Base-by-base conservation (phyloP, 2,888 invertebrate genomes). In the Eustalomyia histrio region DNA sequence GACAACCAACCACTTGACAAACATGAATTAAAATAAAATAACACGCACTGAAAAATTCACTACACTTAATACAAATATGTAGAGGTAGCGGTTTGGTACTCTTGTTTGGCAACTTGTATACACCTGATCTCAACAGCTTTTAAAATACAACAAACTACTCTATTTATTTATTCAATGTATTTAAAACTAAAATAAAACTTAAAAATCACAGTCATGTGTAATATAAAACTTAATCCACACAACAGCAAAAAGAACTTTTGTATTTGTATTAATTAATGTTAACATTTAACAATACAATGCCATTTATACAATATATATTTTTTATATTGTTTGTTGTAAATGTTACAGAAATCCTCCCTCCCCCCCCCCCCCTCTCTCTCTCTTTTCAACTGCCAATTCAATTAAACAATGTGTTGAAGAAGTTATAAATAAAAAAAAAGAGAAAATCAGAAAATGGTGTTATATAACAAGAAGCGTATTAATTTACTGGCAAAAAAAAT, bases 1-100 rank as follows among this genome's bases (percentile, higher is more conserved):
- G 73, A 69, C 64, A 58, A 79, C 35, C 61, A 64, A 57, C 71
- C 72, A 76, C 68, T 76, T 76, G 76, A 65, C 58, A 76, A 76
- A 76, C 73, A 76, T 67, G 43, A 61, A n/a, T 39, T 21, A 61
- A 18, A 43, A 24, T 53, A 47, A 79, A 52, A 78, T 67, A 57
- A 68, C 61, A 73, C 18, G 21, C 14, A 65, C 21, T 17, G 21
- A 10, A 57, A 60, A 57, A 29, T 47, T 6, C n/a, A 47, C 43
- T 47, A 12, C n/a, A n/a, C 16, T 47, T n/a, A n/a, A n/a, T 14
- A 1, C 2, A n/a, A 47, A 47, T 47, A 47, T n/a, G 43, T 47
- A 47, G 16, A 47, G 14, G 43, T 47, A n/a, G 14, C n/a, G 3
- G 5, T 2, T 1, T 7, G 14, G 6, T 12, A 39, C 6, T 14